Conservation (phyloP, 1,140 invertebrate species). For the Piezodorus guildinii region DNA sequence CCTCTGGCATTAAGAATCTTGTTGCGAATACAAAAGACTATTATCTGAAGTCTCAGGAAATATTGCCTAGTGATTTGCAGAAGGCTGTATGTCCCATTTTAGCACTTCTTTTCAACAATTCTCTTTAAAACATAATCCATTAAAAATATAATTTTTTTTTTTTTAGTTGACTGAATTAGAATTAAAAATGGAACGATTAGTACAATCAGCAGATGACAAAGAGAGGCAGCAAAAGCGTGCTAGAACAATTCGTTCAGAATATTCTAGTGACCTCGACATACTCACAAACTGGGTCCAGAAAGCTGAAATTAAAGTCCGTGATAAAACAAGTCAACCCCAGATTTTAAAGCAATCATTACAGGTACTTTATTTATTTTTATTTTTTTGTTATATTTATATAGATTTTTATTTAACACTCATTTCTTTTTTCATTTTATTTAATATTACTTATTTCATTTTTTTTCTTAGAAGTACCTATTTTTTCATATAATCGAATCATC, state of each 20-base stretch:
- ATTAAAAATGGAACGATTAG: constrained; percentile 62
- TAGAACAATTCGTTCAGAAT: constrained; percentile 65
- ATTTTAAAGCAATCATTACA: constrained; percentile 59
- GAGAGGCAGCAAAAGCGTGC: constrained; percentile 75
- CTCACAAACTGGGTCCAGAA: constrained; percentile 70
- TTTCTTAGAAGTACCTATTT: no score
- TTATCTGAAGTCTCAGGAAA: constrained; percentile 53
- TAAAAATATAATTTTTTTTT: constrained; percentile 3
- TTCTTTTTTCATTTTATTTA: no score
- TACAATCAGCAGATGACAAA: constrained; percentile 71
- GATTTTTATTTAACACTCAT: no score
- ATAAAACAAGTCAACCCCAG: constrained; percentile 62
- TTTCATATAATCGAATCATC: no score
- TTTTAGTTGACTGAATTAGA: constrained; percentile 53
- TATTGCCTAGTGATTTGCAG: constrained; percentile 59
- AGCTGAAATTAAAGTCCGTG: constrained; percentile 70
- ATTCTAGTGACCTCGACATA: constrained; percentile 62
- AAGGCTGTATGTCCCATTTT: background rate
- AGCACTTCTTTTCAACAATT: background rate
- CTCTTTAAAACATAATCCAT: background rate
- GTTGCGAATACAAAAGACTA: constrained; percentile 49
- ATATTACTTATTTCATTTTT: no score
- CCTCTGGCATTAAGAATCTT: constrained; percentile 47
- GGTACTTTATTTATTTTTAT: constrained; percentile 27
- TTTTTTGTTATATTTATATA: no score